Base-by-base conservation (phyloP, 2,888 invertebrate genomes). In the Pollenia labialis region DNA sequence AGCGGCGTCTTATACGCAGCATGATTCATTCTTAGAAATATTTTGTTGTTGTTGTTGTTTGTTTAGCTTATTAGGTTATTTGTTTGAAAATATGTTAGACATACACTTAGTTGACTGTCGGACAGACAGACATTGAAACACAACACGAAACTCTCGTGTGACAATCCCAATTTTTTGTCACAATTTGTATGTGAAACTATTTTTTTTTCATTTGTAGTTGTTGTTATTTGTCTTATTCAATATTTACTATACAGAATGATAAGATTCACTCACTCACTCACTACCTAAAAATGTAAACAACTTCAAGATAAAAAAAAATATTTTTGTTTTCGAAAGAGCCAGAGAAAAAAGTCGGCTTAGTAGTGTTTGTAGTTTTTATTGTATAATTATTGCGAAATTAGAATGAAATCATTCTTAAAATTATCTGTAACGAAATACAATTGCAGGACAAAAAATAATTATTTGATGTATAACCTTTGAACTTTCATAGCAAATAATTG, bases 1-100 rank as follows among this genome's bases (percentile, higher is more conserved):
- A 82, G 66, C 86, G 85, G 79, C 81, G 87, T 88, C 86, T 85
- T 72, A 50, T 56, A 79, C 82, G 32, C 88, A 88, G 85, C 87
- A 62, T 88, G 88, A 88, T 71, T 88, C 88, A 88, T 88, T 88
- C 87, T 85, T 50, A 75, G 87, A 85, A 88, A 66, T 81, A 75
- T 64, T 68, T 50, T 44, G 56, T 50, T 7, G 7, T 60, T 48
- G 4, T 18, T 62, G 3, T 18, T 75, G 58, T n/a, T n/a, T 52
- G 69, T 50, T 72, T 62, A 58, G 18, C 14, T 69, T 79, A 40
- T 77, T 68, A 23, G 60, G n/a, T 74, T 69, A 69, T 54, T 81
- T 80, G 80, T 52, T 16, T 52, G 32, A 32, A 60, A 54, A 68
- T 66, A 71, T 74, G 48, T 74, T 79, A 77, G 68, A 68, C 75